These are phyloP conservation scores for Pipistrellus pipistrellus DNA, from an alignment of 2,797 vertebrate species.

Conservation along the genomic window DNA sequence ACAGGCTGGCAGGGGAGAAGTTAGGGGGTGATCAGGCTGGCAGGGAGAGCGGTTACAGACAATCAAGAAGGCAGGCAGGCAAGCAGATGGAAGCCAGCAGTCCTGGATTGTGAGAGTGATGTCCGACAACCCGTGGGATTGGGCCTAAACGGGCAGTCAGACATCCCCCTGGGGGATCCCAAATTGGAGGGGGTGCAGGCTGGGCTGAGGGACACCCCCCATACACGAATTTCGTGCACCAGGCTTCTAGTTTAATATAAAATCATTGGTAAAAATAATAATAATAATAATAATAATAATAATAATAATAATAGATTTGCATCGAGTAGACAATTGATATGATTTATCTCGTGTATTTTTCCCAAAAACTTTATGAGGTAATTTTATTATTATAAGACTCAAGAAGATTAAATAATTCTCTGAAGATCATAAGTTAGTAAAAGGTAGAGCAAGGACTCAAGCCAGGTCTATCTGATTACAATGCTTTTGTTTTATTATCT, in stretches of 20 bases:
- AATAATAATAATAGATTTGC: neutral
- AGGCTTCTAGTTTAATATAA: neutral
- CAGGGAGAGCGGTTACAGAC: too few relatives aligned
- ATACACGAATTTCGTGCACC: too few relatives aligned
- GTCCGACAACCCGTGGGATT: too few relatives aligned
- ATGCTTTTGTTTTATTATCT: neutral
- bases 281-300: neutral
- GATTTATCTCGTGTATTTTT: conserved; percentile 5
- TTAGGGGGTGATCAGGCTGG: too few relatives aligned
- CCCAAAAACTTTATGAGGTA: neutral
- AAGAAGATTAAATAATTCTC: neutral
- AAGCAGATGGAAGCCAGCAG: too few relatives aligned
- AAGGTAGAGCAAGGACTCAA: neutral
- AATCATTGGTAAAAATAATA: neutral
- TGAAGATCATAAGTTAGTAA: neutral
- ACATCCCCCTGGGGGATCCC: too few relatives aligned
- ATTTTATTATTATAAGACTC: neutral
- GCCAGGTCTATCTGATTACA: neutral
- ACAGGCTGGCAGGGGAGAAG: too few relatives aligned
- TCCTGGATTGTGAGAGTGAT: too few relatives aligned
- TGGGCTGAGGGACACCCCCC: too few relatives aligned
- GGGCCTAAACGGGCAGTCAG: too few relatives aligned
- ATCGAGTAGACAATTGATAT: neutral
- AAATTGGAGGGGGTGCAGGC: too few relatives aligned
- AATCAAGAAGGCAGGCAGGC: too few relatives aligned